Conservation (phyloP, 2,888 invertebrate genomes). For the Gordius sp. region DNA sequence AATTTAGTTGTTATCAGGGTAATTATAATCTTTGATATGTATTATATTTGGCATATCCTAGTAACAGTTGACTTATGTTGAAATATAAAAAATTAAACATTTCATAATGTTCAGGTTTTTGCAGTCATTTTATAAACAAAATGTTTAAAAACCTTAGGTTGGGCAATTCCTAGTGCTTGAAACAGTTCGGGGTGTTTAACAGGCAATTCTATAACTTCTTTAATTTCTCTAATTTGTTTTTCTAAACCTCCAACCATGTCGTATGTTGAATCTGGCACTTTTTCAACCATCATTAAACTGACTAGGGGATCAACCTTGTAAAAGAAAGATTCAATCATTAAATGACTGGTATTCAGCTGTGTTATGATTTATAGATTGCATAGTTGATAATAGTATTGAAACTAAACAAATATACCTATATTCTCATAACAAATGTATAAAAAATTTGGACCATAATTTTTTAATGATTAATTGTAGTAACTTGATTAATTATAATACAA, state of each 20-base stretch:
- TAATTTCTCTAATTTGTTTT: constrained; percentile 97
- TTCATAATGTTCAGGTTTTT: not conserved
- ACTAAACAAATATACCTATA: too few species aligned
- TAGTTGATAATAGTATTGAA: too few species aligned
- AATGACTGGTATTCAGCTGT: too few species aligned
- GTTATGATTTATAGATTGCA: too few species aligned
- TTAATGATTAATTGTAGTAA: not conserved
- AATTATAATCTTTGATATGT: too few species aligned
- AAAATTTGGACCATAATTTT: constrained; percentile 15
- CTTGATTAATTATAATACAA: too few species aligned
- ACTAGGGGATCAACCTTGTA: constrained; percentile 70
- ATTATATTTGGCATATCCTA: too few species aligned
- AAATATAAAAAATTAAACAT: not conserved
- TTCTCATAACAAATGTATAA: too few species aligned
- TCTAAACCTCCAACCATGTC: constrained; percentile 99
- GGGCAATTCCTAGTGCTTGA: constrained; percentile 89
- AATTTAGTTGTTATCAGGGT: too few species aligned
- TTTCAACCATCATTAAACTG: constrained; percentile 99
- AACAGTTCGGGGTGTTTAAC: constrained; percentile 99
- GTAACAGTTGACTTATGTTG: too few species aligned
- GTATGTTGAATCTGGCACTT: constrained; percentile 96
- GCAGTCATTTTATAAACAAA: not conserved
- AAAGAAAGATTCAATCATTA: too few species aligned
- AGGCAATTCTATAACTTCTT: constrained; percentile 93
- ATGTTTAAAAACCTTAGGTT: constrained; percentile 45